These are phyloP conservation scores for Pangasius djambal DNA, from an alignment of 2,797 vertebrate genomes.

Conservation along the genomic window DNA sequence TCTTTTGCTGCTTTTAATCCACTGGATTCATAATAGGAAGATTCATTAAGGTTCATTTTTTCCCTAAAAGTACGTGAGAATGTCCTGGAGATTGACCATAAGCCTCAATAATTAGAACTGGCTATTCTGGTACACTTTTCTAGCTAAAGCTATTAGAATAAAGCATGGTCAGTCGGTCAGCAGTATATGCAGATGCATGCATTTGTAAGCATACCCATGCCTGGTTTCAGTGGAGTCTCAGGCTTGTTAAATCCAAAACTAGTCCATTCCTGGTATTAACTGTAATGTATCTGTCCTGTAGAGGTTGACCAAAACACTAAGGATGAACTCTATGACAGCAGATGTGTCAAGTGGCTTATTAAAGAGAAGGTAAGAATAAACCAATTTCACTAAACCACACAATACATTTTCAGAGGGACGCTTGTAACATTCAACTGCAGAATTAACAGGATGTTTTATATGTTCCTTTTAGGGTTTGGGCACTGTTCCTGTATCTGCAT, in stretches of 20 bases:
- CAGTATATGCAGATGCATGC: background rate
- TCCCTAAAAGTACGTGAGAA: too few species aligned
- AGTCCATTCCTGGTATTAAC: background rate
- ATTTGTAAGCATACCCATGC: background rate
- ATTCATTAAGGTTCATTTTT: too few species aligned
- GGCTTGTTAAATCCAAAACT: background rate
- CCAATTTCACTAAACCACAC: background rate
- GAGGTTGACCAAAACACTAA: slow-evolving; percentile 69
- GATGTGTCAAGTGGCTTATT: slow-evolving; percentile 90
- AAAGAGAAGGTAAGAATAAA: slow-evolving; percentile 84
- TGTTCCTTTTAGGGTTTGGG: slow-evolving; percentile 79
- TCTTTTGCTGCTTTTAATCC: too few species aligned
- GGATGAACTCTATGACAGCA: slow-evolving; percentile 76
- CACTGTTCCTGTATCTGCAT: slow-evolving; percentile 86
- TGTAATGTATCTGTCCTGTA: background rate
- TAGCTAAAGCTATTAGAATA: too few species aligned
- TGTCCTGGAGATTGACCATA: too few species aligned
- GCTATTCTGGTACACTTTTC: too few species aligned
- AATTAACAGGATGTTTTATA: background rate
- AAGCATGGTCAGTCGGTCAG: too few species aligned
- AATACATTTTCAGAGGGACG: background rate
- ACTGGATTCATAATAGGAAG: too few species aligned
- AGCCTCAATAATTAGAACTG: too few species aligned
- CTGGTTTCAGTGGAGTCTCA: background rate
- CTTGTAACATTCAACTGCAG: background rate